Evolutionary conservation across 2,113 vertebrate genomes (phyloP).

Genomic region (Gobius niger): DNA sequence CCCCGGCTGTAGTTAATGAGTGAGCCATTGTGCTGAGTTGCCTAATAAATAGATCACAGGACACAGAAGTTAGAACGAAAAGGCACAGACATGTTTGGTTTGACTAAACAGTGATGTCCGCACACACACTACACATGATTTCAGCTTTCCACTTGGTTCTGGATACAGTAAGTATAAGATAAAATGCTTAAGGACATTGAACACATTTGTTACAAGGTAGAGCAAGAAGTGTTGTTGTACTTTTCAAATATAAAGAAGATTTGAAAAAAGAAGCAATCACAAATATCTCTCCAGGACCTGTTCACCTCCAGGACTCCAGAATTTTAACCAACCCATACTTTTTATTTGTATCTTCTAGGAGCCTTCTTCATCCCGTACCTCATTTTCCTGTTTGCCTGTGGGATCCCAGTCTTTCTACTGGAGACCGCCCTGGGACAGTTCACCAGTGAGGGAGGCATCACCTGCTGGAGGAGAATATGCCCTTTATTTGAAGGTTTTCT

Average conservation of each 20-base stretch:
- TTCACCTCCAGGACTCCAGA: too few species aligned
- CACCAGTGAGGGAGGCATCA: conserved; percentile 91
- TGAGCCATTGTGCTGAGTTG: background rate
- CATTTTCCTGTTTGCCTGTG: conserved; percentile 94
- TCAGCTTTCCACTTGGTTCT: background rate
- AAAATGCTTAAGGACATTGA: too few species aligned
- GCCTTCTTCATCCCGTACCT: conserved; percentile 98
- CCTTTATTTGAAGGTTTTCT: conserved; percentile 90
- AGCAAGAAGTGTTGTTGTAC: too few species aligned
- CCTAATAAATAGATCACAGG: background rate
- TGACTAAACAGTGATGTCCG: background rate
- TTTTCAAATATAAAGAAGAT: too few species aligned
- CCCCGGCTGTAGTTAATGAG: conserved; percentile 7
- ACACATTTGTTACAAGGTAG: too few species aligned
- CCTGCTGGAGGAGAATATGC: conserved; percentile 91
- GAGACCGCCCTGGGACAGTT: conserved; percentile 92
- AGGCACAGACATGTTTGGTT: background rate
- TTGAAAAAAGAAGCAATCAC: too few species aligned
- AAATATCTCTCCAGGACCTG: too few species aligned
- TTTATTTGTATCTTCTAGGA: conserved; percentile 71
- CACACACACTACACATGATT: background rate
- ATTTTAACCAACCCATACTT: background rate
- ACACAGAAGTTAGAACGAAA: background rate
- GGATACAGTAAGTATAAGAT: too few species aligned
- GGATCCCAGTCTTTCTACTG: conserved; percentile 91